These are phyloP conservation scores for Stomatorhinus ivindoensis DNA, from an alignment of 2,113 vertebrate genomes.

Conservation along the genomic window DNA sequence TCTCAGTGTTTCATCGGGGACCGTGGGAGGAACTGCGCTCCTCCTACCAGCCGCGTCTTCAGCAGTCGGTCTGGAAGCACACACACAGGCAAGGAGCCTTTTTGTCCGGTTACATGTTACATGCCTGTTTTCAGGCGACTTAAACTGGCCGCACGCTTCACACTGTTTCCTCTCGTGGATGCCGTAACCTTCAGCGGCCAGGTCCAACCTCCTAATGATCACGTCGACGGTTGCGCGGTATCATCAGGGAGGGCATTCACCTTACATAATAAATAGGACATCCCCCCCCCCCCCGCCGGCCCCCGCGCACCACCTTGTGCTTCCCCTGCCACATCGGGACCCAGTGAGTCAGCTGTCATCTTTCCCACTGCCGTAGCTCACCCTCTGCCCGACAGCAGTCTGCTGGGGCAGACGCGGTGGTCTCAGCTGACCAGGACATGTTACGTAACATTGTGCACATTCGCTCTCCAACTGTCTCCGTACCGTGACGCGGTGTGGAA, in stretches of 20 bases:
- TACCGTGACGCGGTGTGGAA: not conserved
- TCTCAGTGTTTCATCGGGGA: not conserved
- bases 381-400: not conserved
- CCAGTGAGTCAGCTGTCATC: not conserved
- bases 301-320: not conserved
- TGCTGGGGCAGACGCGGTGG: not conserved
- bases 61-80: not conserved
- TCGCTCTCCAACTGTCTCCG: not conserved
- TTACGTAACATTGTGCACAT: not conserved
- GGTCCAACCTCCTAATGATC: not conserved
- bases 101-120: not conserved
- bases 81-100: not conserved
- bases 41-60: not conserved
- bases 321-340: not conserved
- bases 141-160: not conserved
- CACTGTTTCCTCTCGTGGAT: not conserved
- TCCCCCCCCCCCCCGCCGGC: not conserved
- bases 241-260: not conserved
- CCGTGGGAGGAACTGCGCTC: not conserved
- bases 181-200: not conserved
- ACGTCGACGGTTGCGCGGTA: not conserved
- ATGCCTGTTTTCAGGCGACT: not conserved
- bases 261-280: not conserved
- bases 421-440: not conserved
- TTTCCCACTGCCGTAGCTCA: not conserved